Base-by-base conservation (phyloP, 2,113 vertebrate species). In the Camelus bactrianus region DNA sequence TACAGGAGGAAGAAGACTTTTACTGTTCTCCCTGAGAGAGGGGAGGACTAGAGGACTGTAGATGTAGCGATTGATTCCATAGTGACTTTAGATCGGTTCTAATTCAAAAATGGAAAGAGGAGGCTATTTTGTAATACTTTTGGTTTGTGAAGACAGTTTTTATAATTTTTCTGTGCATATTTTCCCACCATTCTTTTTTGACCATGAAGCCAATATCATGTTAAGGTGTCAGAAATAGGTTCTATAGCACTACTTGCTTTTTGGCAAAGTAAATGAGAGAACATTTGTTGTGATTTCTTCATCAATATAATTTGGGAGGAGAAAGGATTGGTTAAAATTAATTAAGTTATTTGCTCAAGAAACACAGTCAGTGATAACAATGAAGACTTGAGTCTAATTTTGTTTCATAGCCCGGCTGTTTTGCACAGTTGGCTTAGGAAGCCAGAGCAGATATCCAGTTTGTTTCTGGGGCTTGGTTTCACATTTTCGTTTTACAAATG, bases 81-180 rank as follows among this genome's bases (percentile, higher is more conserved):
- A 28, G 8, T 14, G 9, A 87, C 15, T 83, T 30, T 26, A 15
- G 84, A 83, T 30, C 46, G 8, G 58, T 80, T 90, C 80, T 87
- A 38, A 70, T 52, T 88, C 8, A 84, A 60, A 94, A 92, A 64
- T 48, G 35, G 35, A 54, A 81, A 94, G 58, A 22, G 52, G 16
- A 72, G 64, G 20, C 69, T 97, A 48, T 75, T 80, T 82, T 62
- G 14, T 60, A 92, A 92, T 75, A 38, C 72, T 90, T 96, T 91
- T 84, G 46, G 70, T 76, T 84, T 83, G 85, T 75, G 48, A 81
- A 70, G 76, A 70, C 80, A 75, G 2, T 75, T 87, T 81, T 38
- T 26, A 19, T 64, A 67, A 58, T 87, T 77, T 86, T 92, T 72
- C 67, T 92, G 26, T 69, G 42, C 54, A 16, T 30, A 73, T 86